Evolutionary conservation across 2,888 invertebrate species (phyloP), one percentile per base, ranked within the genome.

Genomic region (Peribatodes rhomboidaria): DNA sequence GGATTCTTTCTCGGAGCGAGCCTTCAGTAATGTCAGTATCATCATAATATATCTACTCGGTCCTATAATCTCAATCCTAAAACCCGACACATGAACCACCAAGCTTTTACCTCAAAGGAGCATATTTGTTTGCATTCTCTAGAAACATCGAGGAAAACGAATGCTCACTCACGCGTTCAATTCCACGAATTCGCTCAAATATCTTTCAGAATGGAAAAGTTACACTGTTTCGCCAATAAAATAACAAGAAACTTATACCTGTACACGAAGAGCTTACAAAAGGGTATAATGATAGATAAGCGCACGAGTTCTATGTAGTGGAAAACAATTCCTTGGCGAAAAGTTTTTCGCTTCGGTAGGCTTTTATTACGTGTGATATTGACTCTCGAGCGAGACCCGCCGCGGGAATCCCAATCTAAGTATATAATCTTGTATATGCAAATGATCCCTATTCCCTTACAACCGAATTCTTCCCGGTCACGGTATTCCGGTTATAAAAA

Each of bases 381-480:
- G 88, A 86, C 85, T 88, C 83, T 82, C 81, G 77, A 80, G 76
- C 79, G 78, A 80, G 79, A 73, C 75, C 75, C 76, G 74, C 72
- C 74, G 73, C 75, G 75, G 73, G 71, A 70, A 76, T 77, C 78
- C 82, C 82, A 84, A 87, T 85, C 83, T 84, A 85, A 85, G 86
- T 85, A 87, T 86, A 88, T 86, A 88, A 87, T 86, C 86, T 84
- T 85, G 86, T 88, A 85, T 87, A 90, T 89, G 89, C 84, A 89
- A 89, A 90, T 88, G 82, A 82, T 82, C 82, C 83, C 81, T 83
- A 81, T 83, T 81, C 85, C 85, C 84, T 83, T 83, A 84, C 85
- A 84, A 83, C 79, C 81, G 77, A 86, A 88, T 86, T 85, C 84
- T 85, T 84, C 84, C 82, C 85, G 83, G 86, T 87, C 88, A 87